Evolutionary conservation across 2,113 vertebrate species (phyloP).

Genomic region (Callocephalon fimbriatum): DNA sequence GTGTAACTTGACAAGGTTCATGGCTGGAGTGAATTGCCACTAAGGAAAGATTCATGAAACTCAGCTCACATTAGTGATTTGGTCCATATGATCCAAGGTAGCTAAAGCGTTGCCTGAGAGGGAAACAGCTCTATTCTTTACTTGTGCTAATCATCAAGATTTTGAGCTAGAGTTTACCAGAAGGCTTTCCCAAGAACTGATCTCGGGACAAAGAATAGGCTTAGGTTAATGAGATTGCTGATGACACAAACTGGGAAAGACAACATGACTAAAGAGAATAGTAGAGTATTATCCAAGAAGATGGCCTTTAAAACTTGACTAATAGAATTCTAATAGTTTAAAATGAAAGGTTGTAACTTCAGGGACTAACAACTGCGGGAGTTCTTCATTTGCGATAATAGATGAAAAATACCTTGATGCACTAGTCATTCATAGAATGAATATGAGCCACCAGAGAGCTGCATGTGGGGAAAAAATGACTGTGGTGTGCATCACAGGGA

Average conservation of each 20-base stretch:
- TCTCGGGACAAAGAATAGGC: not conserved
- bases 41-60: not conserved
- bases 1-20: not conserved
- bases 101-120: not conserved
- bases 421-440: not conserved
- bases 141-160: not conserved
- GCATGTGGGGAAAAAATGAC: not conserved
- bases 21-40: not conserved
- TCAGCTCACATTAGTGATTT: not conserved
- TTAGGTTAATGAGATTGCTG: not conserved
- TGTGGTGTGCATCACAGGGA: not conserved
- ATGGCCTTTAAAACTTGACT: not conserved
- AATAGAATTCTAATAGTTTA: not conserved
- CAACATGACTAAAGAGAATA: not conserved
- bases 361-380: not conserved
- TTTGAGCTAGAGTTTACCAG: not conserved
- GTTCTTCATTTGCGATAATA: not conserved
- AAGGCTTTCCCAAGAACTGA: not conserved
- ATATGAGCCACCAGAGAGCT: not conserved
- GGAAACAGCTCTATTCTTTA: not conserved
- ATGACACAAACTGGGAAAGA: not conserved
- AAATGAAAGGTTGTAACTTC: not conserved
- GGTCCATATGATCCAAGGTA: not conserved
- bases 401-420: not conserved
- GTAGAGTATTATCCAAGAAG: not conserved